Conservation (phyloP, 2,888 invertebrate genomes). For the Gortyna flavago region DNA sequence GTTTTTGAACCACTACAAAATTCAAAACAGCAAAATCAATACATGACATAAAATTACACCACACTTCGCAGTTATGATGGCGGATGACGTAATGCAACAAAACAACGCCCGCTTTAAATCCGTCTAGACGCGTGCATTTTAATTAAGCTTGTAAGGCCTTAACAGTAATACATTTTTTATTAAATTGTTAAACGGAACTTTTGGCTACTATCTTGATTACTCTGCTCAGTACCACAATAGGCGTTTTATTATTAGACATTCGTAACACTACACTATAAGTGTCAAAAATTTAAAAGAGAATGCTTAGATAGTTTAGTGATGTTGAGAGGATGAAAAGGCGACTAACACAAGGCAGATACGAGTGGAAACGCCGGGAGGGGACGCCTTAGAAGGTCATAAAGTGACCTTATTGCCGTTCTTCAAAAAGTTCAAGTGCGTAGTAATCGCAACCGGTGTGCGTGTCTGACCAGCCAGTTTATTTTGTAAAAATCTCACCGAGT, state of each 20-base stretch:
- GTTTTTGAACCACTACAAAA: not conserved
- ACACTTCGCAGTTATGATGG: slow-evolving; percentile 42
- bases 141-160: slow-evolving; percentile 42
- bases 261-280: not conserved
- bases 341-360: too few species aligned
- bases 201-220: not conserved
- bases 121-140: slow-evolving; percentile 56
- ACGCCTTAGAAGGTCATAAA: too few species aligned
- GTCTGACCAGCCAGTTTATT: too few species aligned
- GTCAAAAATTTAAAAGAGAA: too few species aligned
- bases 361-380: too few species aligned
- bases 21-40: slow-evolving; percentile 24
- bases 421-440: too few species aligned
- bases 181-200: slow-evolving; percentile 17
- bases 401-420: too few species aligned
- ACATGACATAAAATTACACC: slow-evolving; percentile 52
- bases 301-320: too few species aligned
- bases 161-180: slow-evolving; percentile 33
- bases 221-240: not conserved
- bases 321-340: too few species aligned
- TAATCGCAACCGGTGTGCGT: too few species aligned
- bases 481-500: too few species aligned
- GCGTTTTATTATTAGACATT: not conserved
- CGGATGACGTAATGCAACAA: slow-evolving; percentile 54
- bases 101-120: slow-evolving; percentile 43